phyloP scores from a whole-genome alignment of 30 jellyfish, hydroid and myxozoan genomes.

The Aurelia sp. region DNA sequence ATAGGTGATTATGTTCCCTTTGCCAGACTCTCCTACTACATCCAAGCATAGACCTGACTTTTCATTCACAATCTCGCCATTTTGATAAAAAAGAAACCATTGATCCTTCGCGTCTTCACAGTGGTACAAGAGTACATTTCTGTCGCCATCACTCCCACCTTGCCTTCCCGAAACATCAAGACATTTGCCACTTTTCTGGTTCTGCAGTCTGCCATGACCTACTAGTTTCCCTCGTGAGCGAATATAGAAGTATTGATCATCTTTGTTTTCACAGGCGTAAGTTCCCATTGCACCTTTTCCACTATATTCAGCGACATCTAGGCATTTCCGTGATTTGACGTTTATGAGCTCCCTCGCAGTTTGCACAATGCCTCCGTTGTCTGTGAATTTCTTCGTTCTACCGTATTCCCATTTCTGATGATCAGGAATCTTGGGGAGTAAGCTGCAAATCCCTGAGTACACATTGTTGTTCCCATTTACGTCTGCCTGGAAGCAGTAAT shows the following conservation, averaged over 20 bases:
- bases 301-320: constrained; percentile 20
- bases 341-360: constrained; percentile 37
- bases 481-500: constrained; percentile 43
- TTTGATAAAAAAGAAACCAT: constrained; percentile 30
- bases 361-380: constrained; percentile 46
- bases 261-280: background rate
- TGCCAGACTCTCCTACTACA: constrained; percentile 12
- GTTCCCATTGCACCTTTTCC: constrained; percentile 23
- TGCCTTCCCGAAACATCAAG: constrained; percentile 31
- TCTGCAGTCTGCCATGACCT: constrained; percentile 11
- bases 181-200: constrained; percentile 10
- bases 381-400: constrained; percentile 2
- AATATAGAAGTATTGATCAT: constrained; percentile 41
- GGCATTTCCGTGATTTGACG: constrained; percentile 16
- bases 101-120: constrained; percentile 26
- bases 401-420: constrained; percentile 37
- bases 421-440: constrained; percentile 15
- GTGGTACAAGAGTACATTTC: background rate
- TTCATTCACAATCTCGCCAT: constrained; percentile 46
- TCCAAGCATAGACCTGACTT: constrained; percentile 21
- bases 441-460: constrained; percentile 2
- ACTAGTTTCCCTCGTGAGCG: constrained; percentile 16
- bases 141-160: constrained; percentile 16
- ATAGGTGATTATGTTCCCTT: background rate
- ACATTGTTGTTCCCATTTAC: constrained; percentile 16